phyloP scores from a whole-genome alignment of 2,888 invertebrate species.

The Drosophila multiciliata region DNA sequence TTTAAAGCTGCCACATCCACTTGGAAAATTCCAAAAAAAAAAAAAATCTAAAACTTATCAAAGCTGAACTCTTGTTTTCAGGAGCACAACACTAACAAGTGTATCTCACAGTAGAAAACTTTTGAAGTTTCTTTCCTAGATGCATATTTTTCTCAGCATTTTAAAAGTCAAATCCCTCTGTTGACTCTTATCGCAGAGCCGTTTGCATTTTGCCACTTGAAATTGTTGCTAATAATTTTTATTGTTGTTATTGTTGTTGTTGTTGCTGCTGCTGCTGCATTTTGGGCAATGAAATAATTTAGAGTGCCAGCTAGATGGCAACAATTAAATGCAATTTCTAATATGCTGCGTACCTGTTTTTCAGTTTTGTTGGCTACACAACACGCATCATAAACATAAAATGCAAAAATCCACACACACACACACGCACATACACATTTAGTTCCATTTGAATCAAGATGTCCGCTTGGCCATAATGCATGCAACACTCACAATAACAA shows the following conservation, averaged over 20 bases:
- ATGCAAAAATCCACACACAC: slow-evolving; percentile 58
- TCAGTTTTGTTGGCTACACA: slow-evolving; percentile 48
- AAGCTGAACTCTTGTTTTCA: not conserved
- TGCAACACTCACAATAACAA: slow-evolving; percentile 40
- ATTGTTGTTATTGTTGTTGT: slow-evolving; percentile 13
- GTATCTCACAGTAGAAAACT: slow-evolving; percentile 8
- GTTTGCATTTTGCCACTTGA: slow-evolving; percentile 65
- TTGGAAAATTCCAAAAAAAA: not conserved
- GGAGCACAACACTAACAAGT: not conserved
- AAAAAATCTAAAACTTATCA: not conserved
- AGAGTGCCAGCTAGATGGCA: slow-evolving; percentile 63
- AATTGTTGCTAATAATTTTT: slow-evolving; percentile 43
- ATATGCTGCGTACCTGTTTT: slow-evolving; percentile 73
- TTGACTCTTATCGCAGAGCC: slow-evolving; percentile 58
- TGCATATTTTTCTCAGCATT: slow-evolving; percentile 25
- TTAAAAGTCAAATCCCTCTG: slow-evolving; percentile 11
- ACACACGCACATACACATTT: slow-evolving; percentile 2
- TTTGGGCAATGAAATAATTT: slow-evolving; percentile 71
- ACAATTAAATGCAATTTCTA: slow-evolving; percentile 76
- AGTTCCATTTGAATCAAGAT: slow-evolving; percentile 52
- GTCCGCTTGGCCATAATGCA: slow-evolving; percentile 59
- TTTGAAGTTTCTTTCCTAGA: slow-evolving; percentile 4
- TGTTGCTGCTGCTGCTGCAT: slow-evolving; percentile 30
- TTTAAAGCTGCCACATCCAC: not conserved
- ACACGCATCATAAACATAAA: slow-evolving; percentile 60